Conservation (phyloP, 2,113 vertebrate genomes). For the Chaetops frenatus region DNA sequence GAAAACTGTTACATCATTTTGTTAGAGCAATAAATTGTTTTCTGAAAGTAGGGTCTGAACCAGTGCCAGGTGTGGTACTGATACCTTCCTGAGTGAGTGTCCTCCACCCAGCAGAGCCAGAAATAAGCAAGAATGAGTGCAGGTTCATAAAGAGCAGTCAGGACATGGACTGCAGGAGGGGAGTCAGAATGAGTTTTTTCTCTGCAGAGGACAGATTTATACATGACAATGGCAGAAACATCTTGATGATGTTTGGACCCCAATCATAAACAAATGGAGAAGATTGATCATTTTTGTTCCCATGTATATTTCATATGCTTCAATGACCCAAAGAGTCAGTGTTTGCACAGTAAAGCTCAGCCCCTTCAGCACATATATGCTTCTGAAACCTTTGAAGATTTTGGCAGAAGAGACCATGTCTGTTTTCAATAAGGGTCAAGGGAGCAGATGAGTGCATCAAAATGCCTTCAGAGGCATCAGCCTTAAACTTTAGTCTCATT, state of each 20-base stretch:
- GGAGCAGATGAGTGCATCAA: background rate
- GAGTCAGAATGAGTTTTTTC: background rate
- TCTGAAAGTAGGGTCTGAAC: background rate
- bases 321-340: background rate
- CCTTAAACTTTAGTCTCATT: background rate
- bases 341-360: background rate
- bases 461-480: background rate
- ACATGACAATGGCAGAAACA: background rate
- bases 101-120: background rate
- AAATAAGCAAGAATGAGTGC: background rate
- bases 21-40: background rate
- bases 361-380: background rate
- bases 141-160: background rate
- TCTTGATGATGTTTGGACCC: background rate
- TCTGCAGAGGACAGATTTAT: background rate
- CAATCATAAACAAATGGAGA: background rate
- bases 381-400: background rate
- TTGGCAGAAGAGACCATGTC: background rate
- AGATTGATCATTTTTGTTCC: background rate
- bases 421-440: background rate
- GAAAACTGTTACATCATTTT: background rate
- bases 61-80: background rate
- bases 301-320: background rate
- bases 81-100: background rate
- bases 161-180: background rate